phyloP scores from a whole-genome alignment of 2,113 vertebrate species.

The Leptobrachium ailaonicum region DNA sequence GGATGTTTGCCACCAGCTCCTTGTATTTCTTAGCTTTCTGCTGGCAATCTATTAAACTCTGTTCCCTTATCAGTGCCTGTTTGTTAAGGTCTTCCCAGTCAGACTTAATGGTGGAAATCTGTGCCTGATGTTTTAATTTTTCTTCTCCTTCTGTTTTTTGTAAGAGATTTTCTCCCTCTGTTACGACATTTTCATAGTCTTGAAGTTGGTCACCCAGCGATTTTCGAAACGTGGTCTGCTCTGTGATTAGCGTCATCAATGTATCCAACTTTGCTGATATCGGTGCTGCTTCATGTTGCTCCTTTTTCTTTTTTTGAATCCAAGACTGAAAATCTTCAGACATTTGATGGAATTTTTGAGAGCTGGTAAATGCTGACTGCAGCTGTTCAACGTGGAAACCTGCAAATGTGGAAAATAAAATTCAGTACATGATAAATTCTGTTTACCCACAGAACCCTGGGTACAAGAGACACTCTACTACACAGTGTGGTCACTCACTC shows the following conservation, averaged over 20 bases:
- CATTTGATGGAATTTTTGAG: conserved; percentile 92
- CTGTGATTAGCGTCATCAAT: conserved; percentile 76
- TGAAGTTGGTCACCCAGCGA: conserved; percentile 68
- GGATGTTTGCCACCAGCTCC: conserved; percentile 79
- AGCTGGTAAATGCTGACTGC: conserved; percentile 83
- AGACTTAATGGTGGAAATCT: conserved; percentile 76
- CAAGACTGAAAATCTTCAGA: conserved; percentile 89
- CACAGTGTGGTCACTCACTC: too few relatives aligned
- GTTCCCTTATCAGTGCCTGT: conserved; percentile 70
- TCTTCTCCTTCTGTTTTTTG: conserved; percentile 86
- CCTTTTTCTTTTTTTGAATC: conserved; percentile 79
- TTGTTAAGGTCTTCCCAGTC: conserved; percentile 88
- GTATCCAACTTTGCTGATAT: conserved; percentile 79
- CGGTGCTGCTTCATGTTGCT: conserved; percentile 67
- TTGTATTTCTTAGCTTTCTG: conserved; percentile 82
- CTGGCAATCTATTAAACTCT: conserved; percentile 76
- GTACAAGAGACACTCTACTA: too few relatives aligned
- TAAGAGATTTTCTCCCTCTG: conserved; percentile 86
- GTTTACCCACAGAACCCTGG: not conserved
- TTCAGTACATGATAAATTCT: not conserved
- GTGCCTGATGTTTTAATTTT: conserved; percentile 80
- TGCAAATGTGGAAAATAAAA: conserved; percentile 55
- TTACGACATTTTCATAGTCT: conserved; percentile 76
- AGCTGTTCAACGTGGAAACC: conserved; percentile 85
- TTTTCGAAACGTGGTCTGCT: conserved; percentile 74